These are phyloP conservation scores for Drosophila trichaetosa DNA, from an alignment of 2,888 invertebrate genomes.

Conservation along the genomic window DNA sequence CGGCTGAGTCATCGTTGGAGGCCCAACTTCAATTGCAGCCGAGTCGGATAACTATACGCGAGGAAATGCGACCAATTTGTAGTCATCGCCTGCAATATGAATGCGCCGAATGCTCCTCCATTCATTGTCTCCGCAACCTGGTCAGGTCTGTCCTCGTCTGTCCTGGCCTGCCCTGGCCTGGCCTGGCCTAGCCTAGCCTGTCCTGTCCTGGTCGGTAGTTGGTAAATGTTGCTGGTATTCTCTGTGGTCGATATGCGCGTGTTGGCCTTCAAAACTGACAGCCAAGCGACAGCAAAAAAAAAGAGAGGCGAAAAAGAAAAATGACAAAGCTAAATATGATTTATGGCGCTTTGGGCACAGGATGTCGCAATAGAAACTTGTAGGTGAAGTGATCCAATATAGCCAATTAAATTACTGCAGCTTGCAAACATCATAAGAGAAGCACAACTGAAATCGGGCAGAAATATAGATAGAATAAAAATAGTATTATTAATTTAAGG, in stretches of 20 bases:
- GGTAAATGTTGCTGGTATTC: slow-evolving; percentile 32
- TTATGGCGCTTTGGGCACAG: slow-evolving; percentile 52
- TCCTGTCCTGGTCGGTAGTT: neutral
- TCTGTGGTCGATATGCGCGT: slow-evolving; percentile 58
- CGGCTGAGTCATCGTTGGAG: slow-evolving; percentile 45
- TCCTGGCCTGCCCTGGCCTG: neutral
- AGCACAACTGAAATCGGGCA: neutral
- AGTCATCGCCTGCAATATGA: slow-evolving; percentile 55
- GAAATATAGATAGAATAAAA: neutral
- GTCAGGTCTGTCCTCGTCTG: neutral
- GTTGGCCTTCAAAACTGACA: slow-evolving; percentile 75
- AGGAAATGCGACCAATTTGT: slow-evolving; percentile 75
- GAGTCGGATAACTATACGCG: slow-evolving; percentile 43
- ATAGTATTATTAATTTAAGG: neutral
- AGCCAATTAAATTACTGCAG: slow-evolving; percentile 63
- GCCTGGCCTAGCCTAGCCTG: neutral
- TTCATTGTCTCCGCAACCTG: slow-evolving; percentile 18
- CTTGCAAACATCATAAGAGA: neutral
- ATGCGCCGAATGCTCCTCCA: slow-evolving; percentile 11
- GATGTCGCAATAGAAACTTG: slow-evolving; percentile 39
- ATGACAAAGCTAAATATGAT: slow-evolving; percentile 65
- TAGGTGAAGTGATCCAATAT: slow-evolving; percentile 26
- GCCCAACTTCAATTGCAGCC: slow-evolving; percentile 3
- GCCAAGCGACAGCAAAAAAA: slow-evolving; percentile 47
- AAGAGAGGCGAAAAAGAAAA: slow-evolving; percentile 18